Conservation (phyloP, 1,140 invertebrate genomes). For the Galendromus occidentalis region DNA sequence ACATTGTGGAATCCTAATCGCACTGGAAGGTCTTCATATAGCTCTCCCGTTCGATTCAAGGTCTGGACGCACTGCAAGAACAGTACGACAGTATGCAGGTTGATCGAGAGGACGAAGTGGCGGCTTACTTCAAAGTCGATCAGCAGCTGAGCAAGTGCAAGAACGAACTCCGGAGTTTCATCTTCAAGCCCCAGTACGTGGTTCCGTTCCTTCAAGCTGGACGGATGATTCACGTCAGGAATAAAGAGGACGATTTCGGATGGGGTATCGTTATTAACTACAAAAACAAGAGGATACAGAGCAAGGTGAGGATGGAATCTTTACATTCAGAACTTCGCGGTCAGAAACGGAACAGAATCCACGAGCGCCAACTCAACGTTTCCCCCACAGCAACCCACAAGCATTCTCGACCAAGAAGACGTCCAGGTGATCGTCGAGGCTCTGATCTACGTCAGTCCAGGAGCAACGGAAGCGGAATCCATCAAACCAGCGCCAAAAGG, state of each 20-base stretch:
- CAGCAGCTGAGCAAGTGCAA: conserved; percentile 53
- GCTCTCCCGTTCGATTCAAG: conserved; percentile 31
- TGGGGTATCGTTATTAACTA: conserved; percentile 92
- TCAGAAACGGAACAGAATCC: too few relatives aligned
- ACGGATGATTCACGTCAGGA: conserved; percentile 57
- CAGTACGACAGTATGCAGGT: conserved; percentile 36
- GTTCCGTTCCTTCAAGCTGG: conserved; percentile 86
- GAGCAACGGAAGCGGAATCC: conserved; percentile 21
- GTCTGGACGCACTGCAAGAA: conserved; percentile 47
- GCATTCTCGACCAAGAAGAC: conserved; percentile 11
- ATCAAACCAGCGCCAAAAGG: conserved; percentile 23
- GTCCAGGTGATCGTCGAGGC: conserved; percentile 38
- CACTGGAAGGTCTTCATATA: not conserved
- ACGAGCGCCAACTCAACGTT: too few relatives aligned
- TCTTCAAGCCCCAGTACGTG: conserved; percentile 68
- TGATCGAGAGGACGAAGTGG: conserved; percentile 48
- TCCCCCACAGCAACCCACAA: conserved; percentile 32
- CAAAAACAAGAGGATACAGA: conserved; percentile 44
- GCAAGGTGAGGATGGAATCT: conserved; percentile 23
- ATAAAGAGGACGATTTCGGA: conserved; percentile 65
- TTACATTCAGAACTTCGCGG: too few relatives aligned
- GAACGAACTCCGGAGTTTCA: conserved; percentile 48
- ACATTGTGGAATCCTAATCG: too few relatives aligned
- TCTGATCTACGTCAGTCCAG: conserved; percentile 27
- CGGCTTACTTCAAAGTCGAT: conserved; percentile 61